These are phyloP conservation scores for Tiliqua scincoides DNA, from an alignment of 2,113 vertebrate genomes.

Conservation along the genomic window DNA sequence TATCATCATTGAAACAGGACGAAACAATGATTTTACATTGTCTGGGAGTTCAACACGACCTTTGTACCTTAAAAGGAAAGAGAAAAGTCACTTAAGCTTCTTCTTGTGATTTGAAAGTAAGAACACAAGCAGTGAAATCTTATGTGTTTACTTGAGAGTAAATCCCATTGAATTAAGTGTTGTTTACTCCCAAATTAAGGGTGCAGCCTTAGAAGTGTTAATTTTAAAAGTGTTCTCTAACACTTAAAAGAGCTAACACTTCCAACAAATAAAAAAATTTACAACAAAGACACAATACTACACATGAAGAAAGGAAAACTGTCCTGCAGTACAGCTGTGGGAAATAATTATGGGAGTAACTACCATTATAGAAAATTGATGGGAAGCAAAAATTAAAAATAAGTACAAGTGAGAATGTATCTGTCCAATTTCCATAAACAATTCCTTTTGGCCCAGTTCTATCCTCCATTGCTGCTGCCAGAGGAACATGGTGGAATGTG, in stretches of 20 bases:
- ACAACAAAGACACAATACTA: not conserved
- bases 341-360: not conserved
- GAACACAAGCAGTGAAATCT: not conserved
- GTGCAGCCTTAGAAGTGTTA: not conserved
- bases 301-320: not conserved
- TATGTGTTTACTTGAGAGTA: no score
- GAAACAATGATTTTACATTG: slow-evolving; percentile 73
- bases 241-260: no score
- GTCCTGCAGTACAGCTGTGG: not conserved
- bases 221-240: no score
- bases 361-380: not conserved
- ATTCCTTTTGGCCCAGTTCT: no score
- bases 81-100: not conserved
- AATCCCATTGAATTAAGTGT: no score
- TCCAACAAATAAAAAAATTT: not conserved
- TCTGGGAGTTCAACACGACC: slow-evolving; percentile 71
- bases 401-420: not conserved
- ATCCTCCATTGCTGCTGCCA: no score
- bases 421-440: not conserved
- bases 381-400: not conserved
- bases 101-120: not conserved
- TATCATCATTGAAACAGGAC: slow-evolving; percentile 73
- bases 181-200: not conserved
- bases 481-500: no score
- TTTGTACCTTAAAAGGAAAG: slow-evolving; percentile 59